These are phyloP conservation scores for Neotoma lepida DNA, from an alignment of 2,113 vertebrate species.

Conservation along the genomic window DNA sequence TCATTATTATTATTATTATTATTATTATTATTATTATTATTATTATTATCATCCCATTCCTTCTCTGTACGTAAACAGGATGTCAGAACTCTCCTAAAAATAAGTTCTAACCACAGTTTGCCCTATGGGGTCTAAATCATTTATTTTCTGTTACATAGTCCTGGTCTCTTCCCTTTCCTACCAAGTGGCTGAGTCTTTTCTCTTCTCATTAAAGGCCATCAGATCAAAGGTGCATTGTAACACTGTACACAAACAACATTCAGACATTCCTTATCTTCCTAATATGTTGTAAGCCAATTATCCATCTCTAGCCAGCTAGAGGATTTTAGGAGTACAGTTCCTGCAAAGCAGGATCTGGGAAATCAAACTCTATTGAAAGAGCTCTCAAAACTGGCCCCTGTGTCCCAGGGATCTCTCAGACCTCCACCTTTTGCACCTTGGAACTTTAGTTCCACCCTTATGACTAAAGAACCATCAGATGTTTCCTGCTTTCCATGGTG, in stretches of 20 bases:
- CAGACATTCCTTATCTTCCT: neutral
- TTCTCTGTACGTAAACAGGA: neutral
- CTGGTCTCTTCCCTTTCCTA: neutral
- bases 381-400: neutral
- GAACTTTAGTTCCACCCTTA: neutral
- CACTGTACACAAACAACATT: neutral
- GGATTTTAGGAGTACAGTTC: neutral
- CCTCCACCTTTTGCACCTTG: neutral
- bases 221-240: neutral
- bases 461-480: neutral
- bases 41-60: no score
- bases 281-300: neutral
- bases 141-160: neutral
- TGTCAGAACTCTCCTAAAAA: neutral
- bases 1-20: no score
- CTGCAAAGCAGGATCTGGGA: neutral
- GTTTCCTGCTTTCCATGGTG: neutral
- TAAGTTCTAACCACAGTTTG: neutral
- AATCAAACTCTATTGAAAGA: neutral
- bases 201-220: neutral
- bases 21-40: no score
- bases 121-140: neutral
- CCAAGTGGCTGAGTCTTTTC: neutral
- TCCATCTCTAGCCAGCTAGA: neutral
- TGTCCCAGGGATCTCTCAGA: neutral